These are phyloP conservation scores for Brenthis hecate DNA, from an alignment of 2,888 invertebrate species.

Conservation along the genomic window DNA sequence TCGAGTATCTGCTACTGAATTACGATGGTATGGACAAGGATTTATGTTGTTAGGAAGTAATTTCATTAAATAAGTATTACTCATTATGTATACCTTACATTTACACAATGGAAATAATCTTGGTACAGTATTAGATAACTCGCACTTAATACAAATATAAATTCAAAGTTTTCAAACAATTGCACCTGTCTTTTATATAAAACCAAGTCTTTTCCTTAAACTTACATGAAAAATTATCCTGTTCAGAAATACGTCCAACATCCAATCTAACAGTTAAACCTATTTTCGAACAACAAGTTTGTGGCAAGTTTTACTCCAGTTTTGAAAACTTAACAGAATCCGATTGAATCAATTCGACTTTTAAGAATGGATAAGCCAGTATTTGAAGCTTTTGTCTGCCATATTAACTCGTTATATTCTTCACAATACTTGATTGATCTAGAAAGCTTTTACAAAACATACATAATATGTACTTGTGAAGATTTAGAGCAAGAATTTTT, in stretches of 20 bases:
- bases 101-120: background rate
- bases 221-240: constrained; percentile 64
- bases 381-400: constrained; percentile 53
- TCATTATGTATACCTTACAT: too few relatives aligned
- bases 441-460: background rate
- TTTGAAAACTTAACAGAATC: constrained; percentile 62
- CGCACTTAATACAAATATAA: background rate
- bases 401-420: constrained; percentile 22
- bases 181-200: constrained; percentile 49
- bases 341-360: constrained; percentile 74
- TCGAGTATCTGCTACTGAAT: background rate
- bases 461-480: too few relatives aligned
- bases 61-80: too few relatives aligned
- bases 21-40: constrained; percentile 4
- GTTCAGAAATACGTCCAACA: constrained; percentile 69
- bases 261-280: constrained; percentile 67
- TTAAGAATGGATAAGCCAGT: constrained; percentile 65
- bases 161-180: background rate
- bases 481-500: too few relatives aligned
- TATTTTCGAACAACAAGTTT: constrained; percentile 68
- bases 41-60: background rate
- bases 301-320: constrained; percentile 62
- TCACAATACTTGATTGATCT: background rate
- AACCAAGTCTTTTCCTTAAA: constrained; percentile 66
- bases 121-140: background rate